These are phyloP conservation scores for Ancistrus triradiatus DNA, from an alignment of 2,113 vertebrate genomes.

Conservation along the genomic window DNA sequence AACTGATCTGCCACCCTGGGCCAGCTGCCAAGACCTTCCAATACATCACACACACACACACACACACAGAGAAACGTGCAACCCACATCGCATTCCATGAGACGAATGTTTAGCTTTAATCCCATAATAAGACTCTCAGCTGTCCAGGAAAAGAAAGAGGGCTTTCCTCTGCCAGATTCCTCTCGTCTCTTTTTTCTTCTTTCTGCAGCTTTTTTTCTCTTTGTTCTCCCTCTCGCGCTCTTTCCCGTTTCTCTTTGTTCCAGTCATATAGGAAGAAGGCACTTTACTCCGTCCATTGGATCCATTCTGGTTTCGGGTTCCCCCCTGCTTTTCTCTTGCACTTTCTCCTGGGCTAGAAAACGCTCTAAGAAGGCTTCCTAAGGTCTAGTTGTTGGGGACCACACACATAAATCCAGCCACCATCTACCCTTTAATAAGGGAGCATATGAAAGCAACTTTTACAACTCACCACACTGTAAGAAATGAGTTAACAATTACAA, in stretches of 20 bases:
- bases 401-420: slow-evolving; percentile 40
- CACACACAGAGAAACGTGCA: slow-evolving; percentile 28
- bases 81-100: slow-evolving; percentile 50
- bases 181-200: slow-evolving; percentile 32
- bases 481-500: no score
- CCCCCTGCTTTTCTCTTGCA: slow-evolving; percentile 1
- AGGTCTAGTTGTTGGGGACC: slow-evolving; percentile 28
- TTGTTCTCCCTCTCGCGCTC: slow-evolving; percentile 46
- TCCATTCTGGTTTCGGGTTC: neutral
- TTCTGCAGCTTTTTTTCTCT: slow-evolving; percentile 27
- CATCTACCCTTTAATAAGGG: no score
- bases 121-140: slow-evolving; percentile 78
- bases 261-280: slow-evolving; percentile 18
- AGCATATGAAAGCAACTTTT: no score
- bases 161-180: slow-evolving; percentile 69
- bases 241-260: slow-evolving; percentile 15
- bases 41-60: slow-evolving; percentile 11
- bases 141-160: slow-evolving; percentile 72
- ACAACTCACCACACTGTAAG: no score
- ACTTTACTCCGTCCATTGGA: slow-evolving; percentile 5
- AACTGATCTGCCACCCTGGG: slow-evolving; percentile 46
- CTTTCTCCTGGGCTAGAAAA: neutral
- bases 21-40: slow-evolving; percentile 28
- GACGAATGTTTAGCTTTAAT: slow-evolving; percentile 74
- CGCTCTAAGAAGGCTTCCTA: neutral